These are phyloP conservation scores for Ips typographus DNA, from an alignment of 1,140 invertebrate genomes.

Conservation along the genomic window DNA sequence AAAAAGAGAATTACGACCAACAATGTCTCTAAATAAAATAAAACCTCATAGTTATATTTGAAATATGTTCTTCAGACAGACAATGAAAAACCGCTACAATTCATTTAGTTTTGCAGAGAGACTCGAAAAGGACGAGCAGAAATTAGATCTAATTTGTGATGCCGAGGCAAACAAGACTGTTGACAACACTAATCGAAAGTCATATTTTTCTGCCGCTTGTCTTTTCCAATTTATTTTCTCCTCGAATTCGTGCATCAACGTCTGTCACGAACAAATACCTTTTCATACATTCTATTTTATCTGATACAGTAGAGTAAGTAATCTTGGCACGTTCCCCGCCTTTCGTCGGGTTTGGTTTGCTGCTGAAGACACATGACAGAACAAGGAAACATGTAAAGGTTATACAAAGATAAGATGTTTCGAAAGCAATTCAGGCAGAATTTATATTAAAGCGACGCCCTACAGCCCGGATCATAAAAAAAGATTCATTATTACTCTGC, in stretches of 20 bases:
- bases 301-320: constrained; percentile 10
- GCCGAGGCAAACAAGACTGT: neutral
- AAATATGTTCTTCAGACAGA: no score
- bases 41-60: no score
- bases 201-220: neutral
- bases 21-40: no score
- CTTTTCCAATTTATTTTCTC: constrained; percentile 20
- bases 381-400: constrained; percentile 19
- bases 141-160: neutral
- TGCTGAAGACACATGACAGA: constrained; percentile 17
- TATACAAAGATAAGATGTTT: constrained; percentile 9
- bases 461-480: no score
- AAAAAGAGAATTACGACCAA: no score
- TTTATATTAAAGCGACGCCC: no score
- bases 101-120: no score
- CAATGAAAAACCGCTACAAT: no score
- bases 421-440: neutral
- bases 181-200: neutral
- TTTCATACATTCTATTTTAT: constrained; percentile 30
- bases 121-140: neutral
- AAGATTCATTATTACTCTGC: no score
- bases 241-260: constrained; percentile 19
- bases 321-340: constrained; percentile 21
- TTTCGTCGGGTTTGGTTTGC: constrained; percentile 1
- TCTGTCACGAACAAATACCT: constrained; percentile 28